Evolutionary conservation across 2,888 invertebrate species (phyloP).

Genomic region (Eudasyphora cyanicolor): DNA sequence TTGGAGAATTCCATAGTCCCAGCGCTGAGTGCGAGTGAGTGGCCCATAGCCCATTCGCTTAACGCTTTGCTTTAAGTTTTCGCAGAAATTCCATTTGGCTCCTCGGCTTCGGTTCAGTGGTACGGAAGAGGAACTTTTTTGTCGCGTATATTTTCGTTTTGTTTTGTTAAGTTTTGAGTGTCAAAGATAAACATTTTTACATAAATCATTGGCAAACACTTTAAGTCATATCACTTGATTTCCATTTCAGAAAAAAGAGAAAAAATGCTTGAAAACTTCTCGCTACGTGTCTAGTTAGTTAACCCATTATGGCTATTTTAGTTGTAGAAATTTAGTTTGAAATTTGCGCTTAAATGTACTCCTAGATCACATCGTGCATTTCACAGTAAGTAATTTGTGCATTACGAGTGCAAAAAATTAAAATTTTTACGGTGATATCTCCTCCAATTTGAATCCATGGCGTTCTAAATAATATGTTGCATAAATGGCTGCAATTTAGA

Average conservation of each 20-base stretch:
- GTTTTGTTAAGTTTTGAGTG: conserved; percentile 19
- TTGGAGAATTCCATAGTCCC: not conserved
- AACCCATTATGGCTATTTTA: not conserved
- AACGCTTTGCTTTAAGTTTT: not conserved
- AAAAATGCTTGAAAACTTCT: not conserved
- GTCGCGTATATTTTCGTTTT: too few species aligned
- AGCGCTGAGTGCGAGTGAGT: not conserved
- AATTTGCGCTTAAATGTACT: too few species aligned
- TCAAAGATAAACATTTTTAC: conserved; percentile 19
- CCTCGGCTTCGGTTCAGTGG: not conserved
- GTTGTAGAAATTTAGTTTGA: too few species aligned
- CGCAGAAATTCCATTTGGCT: not conserved
- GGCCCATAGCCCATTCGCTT: not conserved
- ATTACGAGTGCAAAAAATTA: too few species aligned
- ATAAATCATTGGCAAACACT: conserved; percentile 25
- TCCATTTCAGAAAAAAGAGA: not conserved
- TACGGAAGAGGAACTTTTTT: conserved; percentile 4
- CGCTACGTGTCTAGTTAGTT: not conserved
- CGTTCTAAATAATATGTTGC: too few species aligned
- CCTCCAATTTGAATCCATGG: too few species aligned
- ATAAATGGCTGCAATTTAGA: too few species aligned
- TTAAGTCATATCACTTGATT: conserved; percentile 16
- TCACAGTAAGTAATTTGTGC: too few species aligned
- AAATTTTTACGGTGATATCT: too few species aligned
- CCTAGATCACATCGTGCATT: too few species aligned